These are phyloP conservation scores for Mormyrops attenuatus DNA, from an alignment of 2,797 vertebrate genomes.

Conservation along the genomic window DNA sequence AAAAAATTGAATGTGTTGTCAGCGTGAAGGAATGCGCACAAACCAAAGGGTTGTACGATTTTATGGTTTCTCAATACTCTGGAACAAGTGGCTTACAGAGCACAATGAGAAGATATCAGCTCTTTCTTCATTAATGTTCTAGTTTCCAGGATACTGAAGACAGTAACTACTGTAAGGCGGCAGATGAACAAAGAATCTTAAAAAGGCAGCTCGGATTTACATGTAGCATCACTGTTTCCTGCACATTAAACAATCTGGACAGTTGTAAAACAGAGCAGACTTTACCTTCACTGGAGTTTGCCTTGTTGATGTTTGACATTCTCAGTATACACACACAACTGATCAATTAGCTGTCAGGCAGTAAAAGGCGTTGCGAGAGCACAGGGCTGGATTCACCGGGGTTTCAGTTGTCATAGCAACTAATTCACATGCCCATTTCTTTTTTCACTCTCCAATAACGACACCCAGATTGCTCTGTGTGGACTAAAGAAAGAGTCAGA, in stretches of 20 bases:
- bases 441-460: not conserved
- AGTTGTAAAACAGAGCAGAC: not conserved
- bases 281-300: not conserved
- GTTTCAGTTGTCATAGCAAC: conserved; percentile 10
- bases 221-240: not conserved
- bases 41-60: not conserved
- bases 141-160: conserved; percentile 19
- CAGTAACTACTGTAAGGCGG: not conserved
- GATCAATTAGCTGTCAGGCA: not conserved
- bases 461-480: not conserved
- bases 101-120: not conserved
- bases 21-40: not conserved
- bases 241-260: not conserved
- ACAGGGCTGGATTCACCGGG: not conserved
- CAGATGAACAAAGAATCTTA: not conserved
- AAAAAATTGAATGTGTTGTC: not conserved
- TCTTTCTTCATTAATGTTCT: not conserved
- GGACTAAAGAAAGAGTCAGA: not conserved
- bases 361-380: not conserved
- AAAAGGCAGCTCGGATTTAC: not conserved
- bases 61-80: not conserved
- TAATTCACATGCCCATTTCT: not conserved
- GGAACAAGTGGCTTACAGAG: not conserved
- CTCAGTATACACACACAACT: not conserved
- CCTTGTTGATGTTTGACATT: not conserved